Conservation (phyloP, 2,113 vertebrate genomes). For the Motacilla alba region DNA sequence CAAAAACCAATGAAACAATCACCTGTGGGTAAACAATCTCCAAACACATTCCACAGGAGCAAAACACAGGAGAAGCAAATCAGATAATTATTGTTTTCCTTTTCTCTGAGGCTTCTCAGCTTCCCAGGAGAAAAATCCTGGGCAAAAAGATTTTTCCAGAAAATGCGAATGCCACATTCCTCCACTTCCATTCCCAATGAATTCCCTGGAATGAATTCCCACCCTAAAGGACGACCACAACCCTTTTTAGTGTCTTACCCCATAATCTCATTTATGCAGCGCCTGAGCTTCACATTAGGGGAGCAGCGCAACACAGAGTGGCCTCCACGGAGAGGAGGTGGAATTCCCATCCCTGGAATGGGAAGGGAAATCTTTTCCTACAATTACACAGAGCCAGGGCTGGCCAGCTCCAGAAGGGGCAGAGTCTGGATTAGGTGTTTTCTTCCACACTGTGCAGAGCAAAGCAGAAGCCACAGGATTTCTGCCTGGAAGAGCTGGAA, state of each 20-base stretch:
- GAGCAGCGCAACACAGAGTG: not conserved
- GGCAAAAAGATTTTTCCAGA: too few species aligned
- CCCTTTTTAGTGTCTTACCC: not conserved
- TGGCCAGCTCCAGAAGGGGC: not conserved
- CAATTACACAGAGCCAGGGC: not conserved
- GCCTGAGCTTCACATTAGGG: not conserved
- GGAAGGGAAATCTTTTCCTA: not conserved
- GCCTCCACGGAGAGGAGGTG: not conserved
- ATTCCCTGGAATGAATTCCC: not conserved
- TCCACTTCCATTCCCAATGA: accelerated
- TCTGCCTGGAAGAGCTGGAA: not conserved
- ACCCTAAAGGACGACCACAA: not conserved
- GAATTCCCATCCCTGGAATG: not conserved
- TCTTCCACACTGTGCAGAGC: too few species aligned
- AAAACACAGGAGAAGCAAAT: too few species aligned
- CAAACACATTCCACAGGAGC: too few species aligned
- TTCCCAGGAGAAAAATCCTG: too few species aligned
- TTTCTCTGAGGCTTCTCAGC: too few species aligned
- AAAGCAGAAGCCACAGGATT: not conserved
- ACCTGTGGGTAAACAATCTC: too few species aligned
- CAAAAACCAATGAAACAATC: too few species aligned
- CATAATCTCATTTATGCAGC: not conserved
- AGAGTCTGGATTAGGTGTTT: not conserved
- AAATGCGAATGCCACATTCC: too few species aligned
- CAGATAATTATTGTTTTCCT: too few species aligned